These are phyloP conservation scores for Mylabris sibirica DNA, from an alignment of 2,888 invertebrate species.

Conservation along the genomic window DNA sequence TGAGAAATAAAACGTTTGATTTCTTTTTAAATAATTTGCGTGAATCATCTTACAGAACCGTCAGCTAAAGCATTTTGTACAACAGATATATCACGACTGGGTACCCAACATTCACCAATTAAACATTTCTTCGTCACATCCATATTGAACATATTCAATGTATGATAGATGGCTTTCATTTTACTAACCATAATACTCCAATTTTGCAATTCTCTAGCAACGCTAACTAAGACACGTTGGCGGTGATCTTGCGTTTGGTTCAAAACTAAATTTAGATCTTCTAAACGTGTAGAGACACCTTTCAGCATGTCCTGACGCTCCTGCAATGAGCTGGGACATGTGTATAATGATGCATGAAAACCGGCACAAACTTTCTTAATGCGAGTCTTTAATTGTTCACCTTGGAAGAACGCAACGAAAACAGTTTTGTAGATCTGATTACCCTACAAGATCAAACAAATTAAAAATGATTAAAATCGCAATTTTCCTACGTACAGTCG, in stretches of 20 bases:
- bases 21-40: neutral
- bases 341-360: slow-evolving; percentile 91
- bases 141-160: slow-evolving; percentile 76
- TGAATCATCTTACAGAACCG: slow-evolving; percentile 71
- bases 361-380: slow-evolving; percentile 95
- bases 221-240: slow-evolving; percentile 82
- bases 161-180: slow-evolving; percentile 81
- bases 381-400: slow-evolving; percentile 87
- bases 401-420: slow-evolving; percentile 90
- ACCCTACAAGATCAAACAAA: slow-evolving; percentile 67
- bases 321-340: slow-evolving; percentile 85
- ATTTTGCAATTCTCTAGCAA: slow-evolving; percentile 85
- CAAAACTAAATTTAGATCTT: slow-evolving; percentile 85
- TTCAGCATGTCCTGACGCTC: slow-evolving; percentile 91
- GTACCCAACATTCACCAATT: slow-evolving; percentile 79
- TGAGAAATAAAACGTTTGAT: slow-evolving; percentile 3
- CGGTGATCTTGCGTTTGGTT: slow-evolving; percentile 90
- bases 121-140: slow-evolving; percentile 78
- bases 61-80: slow-evolving; percentile 82
- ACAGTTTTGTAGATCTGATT: slow-evolving; percentile 89
- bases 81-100: slow-evolving; percentile 71
- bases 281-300: slow-evolving; percentile 87
- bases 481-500: slow-evolving; percentile 70
- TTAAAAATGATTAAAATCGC: neutral
- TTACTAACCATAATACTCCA: slow-evolving; percentile 85